Evolutionary conservation across 2,888 invertebrate species (phyloP), one percentile per base, ranked within the genome.

Genomic region (Zhengitettix transpicula): DNA sequence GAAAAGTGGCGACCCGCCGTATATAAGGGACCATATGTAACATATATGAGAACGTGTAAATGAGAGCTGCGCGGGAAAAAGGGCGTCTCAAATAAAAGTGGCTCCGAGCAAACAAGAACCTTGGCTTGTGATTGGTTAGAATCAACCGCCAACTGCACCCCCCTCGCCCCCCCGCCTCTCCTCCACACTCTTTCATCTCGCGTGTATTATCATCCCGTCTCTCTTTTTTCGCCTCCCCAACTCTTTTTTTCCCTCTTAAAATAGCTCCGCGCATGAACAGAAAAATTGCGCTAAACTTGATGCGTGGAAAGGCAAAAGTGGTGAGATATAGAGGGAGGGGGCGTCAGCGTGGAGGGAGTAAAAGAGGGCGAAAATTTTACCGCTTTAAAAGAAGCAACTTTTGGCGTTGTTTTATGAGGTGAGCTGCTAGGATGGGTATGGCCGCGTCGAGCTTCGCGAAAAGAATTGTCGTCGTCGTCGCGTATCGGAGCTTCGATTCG

Each of bases 251-350:
- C 55, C 41, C 55, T 41, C 55, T 55, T 55, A 40, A 60, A 60
- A 60, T 57, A 57, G 60, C 60, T 56, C 41, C 60, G 62, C 58
- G 62, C 62, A 60, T 58, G 62, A 51, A 58, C 62, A 42, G 62
- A 60, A 62, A 62, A 62, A 62, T 60, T 58, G 60, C 58, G 60
- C 60, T 54, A 44, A 44, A 41, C 52, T 52, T 53, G 62, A 56
- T 62, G 62, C 59, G 59, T 57, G 53, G 53, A 53, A 55, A 53
- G 59, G 59, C 60, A 56, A 53, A n/a, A 28, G 28, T 28, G 28
- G 28, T 28, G 28, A 28, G 28, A 28, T 28, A 28, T 28, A 28
- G 52, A 59, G 55, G 56, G 56, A 59, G 55, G 42, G 56, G 42
- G 14, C 40, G 44, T 15, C 15, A 56, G 42, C 8, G 56, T 12